Base-by-base conservation (phyloP, 2,113 vertebrate species). In the Zapus hudsonius region DNA sequence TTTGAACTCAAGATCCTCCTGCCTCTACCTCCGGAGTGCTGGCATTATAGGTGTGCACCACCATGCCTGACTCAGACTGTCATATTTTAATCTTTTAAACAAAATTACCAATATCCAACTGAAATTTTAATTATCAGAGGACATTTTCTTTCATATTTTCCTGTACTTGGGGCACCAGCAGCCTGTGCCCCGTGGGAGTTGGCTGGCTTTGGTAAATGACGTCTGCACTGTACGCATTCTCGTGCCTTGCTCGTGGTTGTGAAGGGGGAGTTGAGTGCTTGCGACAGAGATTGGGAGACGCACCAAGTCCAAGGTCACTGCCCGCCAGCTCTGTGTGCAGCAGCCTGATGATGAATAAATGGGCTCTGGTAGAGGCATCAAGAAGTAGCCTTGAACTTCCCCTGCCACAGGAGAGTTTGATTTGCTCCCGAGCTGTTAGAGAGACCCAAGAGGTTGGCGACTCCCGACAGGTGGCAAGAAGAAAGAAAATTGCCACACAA, bases 121-220 rank as follows among this genome's bases (percentile, higher is more conserved):
- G 31, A 36, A 19, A 17, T 47, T 78, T 40, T n/a, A 52, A 40
- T 72, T n/a, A 7, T 42, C 6, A 52, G n/a, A 67, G 52, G 44
- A 23, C n/a, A 36, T 27, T 38, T 61, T 29, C 20, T 76, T 75
- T 59, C 7, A 29, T 1, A 5, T 63, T 38, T 44, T 8, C 4
- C 6, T n/a, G 12, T 10, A 19, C 20, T 0, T 0, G 44, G 74
- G 74, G 33, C 1, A 0, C n/a, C 59, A 57, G 67, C 0, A 36
- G 17, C 15, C 16, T 3, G 1, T 11, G 64, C 55, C 25, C 25
- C 16, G 12, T 0, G 4, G 23, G 8, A 33, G 36, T 4, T 23
- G 85, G 19, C 44, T 55, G 36, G 40, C 23, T 82, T 91, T 57
- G 57, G 11, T 73, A 75, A 86, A 79, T 89, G 76, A n/a, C 89